Evolutionary conservation across 2,888 invertebrate genomes (phyloP).

Genomic region (Sarcophaga rosellei): DNA sequence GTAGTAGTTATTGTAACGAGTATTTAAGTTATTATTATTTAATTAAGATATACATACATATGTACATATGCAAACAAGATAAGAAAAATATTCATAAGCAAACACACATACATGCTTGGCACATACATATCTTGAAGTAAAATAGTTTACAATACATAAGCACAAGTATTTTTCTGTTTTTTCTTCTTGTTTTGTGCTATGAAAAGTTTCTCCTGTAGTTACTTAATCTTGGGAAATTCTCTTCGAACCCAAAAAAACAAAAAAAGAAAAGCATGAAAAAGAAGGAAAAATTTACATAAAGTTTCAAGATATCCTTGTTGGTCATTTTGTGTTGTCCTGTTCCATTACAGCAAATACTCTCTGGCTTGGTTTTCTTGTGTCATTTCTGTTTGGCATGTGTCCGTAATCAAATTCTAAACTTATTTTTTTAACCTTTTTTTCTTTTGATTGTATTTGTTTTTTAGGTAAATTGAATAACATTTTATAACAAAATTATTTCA

Average conservation of each 20-base stretch:
- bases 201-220: neutral
- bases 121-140: too few species aligned
- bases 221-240: neutral
- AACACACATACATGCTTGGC: too few species aligned
- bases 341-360: too few species aligned
- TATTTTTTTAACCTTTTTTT: neutral
- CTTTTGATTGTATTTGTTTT: conserved; percentile 16
- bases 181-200: neutral
- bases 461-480: neutral
- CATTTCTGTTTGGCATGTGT: neutral
- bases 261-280: too few species aligned
- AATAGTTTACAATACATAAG: too few species aligned
- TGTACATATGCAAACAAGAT: neutral
- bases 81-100: too few species aligned
- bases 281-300: neutral
- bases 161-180: too few species aligned
- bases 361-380: neutral
- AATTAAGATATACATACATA: conserved; percentile 1
- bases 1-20: conserved; percentile 14
- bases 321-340: neutral
- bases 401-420: neutral
- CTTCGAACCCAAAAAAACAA: neutral
- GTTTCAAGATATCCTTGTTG: neutral
- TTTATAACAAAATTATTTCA: too few species aligned
- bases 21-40: conserved; percentile 29